These are phyloP conservation scores for Acanthiza pusilla DNA, from an alignment of 2,797 vertebrate species.

Conservation along the genomic window DNA sequence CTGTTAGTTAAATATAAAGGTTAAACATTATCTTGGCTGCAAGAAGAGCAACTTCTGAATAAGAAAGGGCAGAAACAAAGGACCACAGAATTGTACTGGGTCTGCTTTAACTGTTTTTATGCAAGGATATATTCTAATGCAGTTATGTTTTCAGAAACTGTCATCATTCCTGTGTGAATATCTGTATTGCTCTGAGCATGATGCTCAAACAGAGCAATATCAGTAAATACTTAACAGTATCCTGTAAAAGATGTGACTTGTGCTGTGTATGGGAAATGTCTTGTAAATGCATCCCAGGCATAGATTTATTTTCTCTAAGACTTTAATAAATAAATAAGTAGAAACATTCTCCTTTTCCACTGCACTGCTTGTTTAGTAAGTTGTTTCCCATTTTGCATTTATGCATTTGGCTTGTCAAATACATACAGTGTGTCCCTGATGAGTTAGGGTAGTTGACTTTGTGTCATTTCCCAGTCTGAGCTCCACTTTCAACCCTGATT, in stretches of 20 bases:
- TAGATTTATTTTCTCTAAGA: neutral
- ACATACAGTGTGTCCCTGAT: neutral
- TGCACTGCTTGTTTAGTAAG: neutral
- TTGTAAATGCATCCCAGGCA: neutral
- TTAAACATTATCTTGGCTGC: neutral
- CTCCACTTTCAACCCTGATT: neutral
- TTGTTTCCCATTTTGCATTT: neutral
- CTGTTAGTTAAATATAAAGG: neutral
- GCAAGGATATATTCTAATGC: neutral
- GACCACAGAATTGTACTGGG: neutral
- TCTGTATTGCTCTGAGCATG: neutral
- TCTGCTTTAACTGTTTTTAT: neutral
- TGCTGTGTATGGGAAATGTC: neutral
- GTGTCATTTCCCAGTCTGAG: neutral
- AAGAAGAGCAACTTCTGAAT: neutral
- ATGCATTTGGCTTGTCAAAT: neutral
- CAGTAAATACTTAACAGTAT: neutral
- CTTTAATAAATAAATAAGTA: neutral
- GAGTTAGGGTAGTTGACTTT: neutral
- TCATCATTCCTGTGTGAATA: neutral
- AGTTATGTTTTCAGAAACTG: neutral
- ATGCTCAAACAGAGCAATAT: neutral
- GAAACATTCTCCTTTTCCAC: neutral
- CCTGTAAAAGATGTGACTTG: neutral
- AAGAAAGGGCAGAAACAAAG: neutral